phyloP scores from a whole-genome alignment of 1,140 invertebrate species.

The Microplitis demolitor region DNA sequence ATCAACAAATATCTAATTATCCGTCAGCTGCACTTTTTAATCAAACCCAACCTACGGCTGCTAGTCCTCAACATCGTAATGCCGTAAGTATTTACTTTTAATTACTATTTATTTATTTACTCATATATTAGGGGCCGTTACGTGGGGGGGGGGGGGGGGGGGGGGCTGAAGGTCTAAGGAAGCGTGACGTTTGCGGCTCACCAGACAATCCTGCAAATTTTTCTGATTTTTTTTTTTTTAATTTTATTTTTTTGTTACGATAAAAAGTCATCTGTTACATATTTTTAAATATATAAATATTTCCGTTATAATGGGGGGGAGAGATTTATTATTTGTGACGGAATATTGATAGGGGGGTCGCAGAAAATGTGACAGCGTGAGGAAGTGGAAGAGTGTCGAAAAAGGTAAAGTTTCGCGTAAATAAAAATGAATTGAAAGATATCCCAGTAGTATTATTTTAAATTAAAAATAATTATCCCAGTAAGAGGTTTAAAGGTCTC shows the following conservation, averaged over 20 bases:
- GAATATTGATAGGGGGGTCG: neutral
- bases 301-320: too few species aligned
- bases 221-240: too few species aligned
- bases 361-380: too few species aligned
- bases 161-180: too few species aligned
- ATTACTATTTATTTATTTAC: neutral
- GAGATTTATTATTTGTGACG: neutral
- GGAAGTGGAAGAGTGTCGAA: neutral
- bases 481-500: neutral
- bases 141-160: too few species aligned
- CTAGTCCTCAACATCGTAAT: slow-evolving; percentile 61
- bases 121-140: too few species aligned
- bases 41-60: slow-evolving; percentile 59
- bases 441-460: neutral
- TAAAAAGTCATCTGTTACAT: too few species aligned
- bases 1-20: slow-evolving; percentile 53
- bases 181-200: too few species aligned
- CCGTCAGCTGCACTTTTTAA: slow-evolving; percentile 54
- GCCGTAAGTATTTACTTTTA: slow-evolving; percentile 47
- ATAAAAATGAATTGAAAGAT: too few species aligned
- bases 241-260: too few species aligned
- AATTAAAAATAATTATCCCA: neutral
- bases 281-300: too few species aligned
- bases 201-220: too few species aligned
- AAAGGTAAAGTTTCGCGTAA: neutral